Evolutionary conservation across 2,888 invertebrate species (phyloP), one percentile per base, ranked within the genome.

Genomic region (Torymus tubicola): DNA sequence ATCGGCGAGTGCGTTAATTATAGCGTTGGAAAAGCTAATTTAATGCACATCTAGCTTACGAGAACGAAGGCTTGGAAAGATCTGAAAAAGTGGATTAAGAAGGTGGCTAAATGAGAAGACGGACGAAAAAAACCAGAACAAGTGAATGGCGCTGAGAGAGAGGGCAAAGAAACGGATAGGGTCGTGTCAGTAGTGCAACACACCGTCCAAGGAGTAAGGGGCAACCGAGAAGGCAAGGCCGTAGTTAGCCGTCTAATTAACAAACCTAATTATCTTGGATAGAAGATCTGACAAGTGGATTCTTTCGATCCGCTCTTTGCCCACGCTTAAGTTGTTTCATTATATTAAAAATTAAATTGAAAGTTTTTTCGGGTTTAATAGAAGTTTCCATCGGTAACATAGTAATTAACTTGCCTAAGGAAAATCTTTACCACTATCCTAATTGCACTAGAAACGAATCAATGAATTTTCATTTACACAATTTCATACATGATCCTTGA

Each of bases 121-220:
- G n/a, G 5, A 50, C 16, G 14, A 53, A 61, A 55, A 13, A 65
- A 64, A 73, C 57, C 8, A 53, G 24, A 57, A 42, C 12, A 31
- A 65, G 42, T 42, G 18, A 21, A 73, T 12, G 64, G 72, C 11
- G n/a, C n/a, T n/a, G n/a, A n/a, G n/a, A n/a, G n/a, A 50, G 24
- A 58, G 55, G n/a, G 55, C 42, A 64, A 64, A 73, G 55, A 42
- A 64, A 65, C 18, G 57, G 73, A 73, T 64, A 73, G 67, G 60
- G 60, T 67, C 14, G n/a, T 60, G 67, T 75, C 50, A 63, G 74
- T 67, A 60, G 52, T 42, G 67, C 42, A 52, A 60, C n/a, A 50
- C 60, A 58, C 24, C 52, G 14, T 11, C 2, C 21, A 63, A n/a
- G n/a, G n/a, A n/a, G n/a, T n/a, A n/a, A n/a, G n/a, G n/a, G n/a